Evolutionary conservation across 2,888 invertebrate species (phyloP).

Genomic region (Nomada goodeniana): DNA sequence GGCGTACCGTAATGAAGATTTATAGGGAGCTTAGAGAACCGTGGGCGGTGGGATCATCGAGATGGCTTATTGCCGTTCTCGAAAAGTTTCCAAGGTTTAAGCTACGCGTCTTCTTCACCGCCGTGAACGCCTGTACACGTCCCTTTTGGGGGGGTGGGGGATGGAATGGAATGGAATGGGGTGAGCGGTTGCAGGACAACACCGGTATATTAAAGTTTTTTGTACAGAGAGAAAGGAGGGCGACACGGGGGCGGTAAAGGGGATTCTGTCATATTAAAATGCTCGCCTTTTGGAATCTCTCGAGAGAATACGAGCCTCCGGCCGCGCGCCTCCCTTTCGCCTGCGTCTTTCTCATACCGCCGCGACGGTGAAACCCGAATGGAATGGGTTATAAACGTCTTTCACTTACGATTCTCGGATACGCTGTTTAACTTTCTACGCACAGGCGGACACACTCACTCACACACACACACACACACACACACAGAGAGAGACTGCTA

Average conservation of each 20-base stretch:
- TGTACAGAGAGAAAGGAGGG: conserved; percentile 53
- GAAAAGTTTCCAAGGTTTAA: conserved; percentile 77
- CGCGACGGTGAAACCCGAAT: not conserved
- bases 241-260: conserved; percentile 69
- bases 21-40: conserved; percentile 72
- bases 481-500: too few relatives aligned
- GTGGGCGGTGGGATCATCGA: conserved; percentile 74
- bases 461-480: too few relatives aligned
- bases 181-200: conserved; percentile 56
- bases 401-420: not conserved
- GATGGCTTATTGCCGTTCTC: conserved; percentile 78
- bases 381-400: conserved; percentile 8
- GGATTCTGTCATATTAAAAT: conserved; percentile 75
- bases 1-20: conserved; percentile 80
- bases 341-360: conserved; percentile 28
- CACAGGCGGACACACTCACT: too few relatives aligned
- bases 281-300: conserved; percentile 31
- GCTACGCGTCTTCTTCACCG: conserved; percentile 38
- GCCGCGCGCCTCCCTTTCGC: conserved; percentile 23
- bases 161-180: not conserved
- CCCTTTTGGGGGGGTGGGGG: conserved; percentile 16
- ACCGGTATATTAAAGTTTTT: conserved; percentile 79
- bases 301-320: conserved; percentile 24
- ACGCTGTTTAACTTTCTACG: not conserved
- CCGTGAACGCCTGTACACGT: conserved; percentile 29